Evolutionary conservation across 2,797 vertebrate species (phyloP).

Genomic region (Moxostoma hubbsi): DNA sequence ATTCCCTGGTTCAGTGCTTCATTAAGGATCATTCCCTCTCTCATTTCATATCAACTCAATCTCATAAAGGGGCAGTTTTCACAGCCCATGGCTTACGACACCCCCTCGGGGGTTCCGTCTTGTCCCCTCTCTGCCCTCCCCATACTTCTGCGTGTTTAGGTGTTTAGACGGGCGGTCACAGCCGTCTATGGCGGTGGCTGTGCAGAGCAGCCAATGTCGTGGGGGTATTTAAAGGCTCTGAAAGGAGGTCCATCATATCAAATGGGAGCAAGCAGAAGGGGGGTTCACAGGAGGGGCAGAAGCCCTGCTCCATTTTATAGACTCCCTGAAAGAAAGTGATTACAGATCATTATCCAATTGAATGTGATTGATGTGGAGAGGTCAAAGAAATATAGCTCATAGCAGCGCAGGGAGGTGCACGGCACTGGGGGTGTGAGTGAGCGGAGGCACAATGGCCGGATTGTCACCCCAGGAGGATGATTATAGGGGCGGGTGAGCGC

Average conservation of each 20-base stretch:
- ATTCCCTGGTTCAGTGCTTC: constrained; percentile 28
- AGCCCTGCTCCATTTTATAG: constrained; percentile 96
- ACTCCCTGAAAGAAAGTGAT: constrained; percentile 99
- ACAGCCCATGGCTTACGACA: constrained; percentile 80
- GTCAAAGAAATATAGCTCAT: constrained; percentile 99
- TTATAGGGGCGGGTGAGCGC: constrained; percentile 62
- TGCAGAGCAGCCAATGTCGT: constrained; percentile 61
- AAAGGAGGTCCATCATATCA: constrained; percentile 87
- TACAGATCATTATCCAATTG: constrained; percentile 99
- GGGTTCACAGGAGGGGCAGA: constrained; percentile 93
- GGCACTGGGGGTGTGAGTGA: constrained; percentile 62
- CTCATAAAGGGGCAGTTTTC: constrained; percentile 93
- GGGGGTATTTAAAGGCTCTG: constrained; percentile 89
- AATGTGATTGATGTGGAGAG: constrained; percentile 99
- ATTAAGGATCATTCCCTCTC: constrained; percentile 65
- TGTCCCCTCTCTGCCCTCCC: constrained; percentile 81
- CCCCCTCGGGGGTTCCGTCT: constrained; percentile 82
- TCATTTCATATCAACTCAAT: constrained; percentile 81
- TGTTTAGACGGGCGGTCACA: constrained; percentile 5
- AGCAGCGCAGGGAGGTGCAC: constrained; percentile 68
- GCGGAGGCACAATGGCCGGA: constrained; percentile 87
- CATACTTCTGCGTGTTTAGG: constrained; percentile 72
- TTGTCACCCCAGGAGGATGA: constrained; percentile 85
- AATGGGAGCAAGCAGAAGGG: constrained; percentile 96
- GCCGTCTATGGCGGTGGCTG: constrained; percentile 39